Evolutionary conservation across 2,113 vertebrate genomes (phyloP).

Genomic region (Gallinago jamesoni): DNA sequence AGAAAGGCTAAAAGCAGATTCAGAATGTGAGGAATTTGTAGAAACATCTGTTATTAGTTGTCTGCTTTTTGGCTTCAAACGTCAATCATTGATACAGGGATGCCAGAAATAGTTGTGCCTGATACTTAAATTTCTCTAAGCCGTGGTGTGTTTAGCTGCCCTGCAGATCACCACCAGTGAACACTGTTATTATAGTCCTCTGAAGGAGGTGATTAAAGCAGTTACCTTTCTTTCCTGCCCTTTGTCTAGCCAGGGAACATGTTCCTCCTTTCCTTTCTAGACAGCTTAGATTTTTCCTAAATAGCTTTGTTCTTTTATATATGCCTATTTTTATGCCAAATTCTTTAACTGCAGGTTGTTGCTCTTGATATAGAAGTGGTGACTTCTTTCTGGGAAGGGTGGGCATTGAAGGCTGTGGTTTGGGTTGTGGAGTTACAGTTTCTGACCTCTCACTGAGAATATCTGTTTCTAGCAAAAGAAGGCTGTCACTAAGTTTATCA

Average conservation of each 20-base stretch:
- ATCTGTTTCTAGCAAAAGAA: neutral
- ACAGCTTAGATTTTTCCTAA: neutral
- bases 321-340: neutral
- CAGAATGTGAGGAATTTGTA: neutral
- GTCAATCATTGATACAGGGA: accelerated
- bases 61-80: neutral
- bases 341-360: neutral
- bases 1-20: neutral
- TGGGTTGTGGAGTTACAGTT: neutral
- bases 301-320: neutral
- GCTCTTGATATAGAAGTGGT: neutral
- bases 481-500: neutral
- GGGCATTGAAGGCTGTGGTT: neutral
- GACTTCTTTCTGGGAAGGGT: neutral
- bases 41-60: accelerated
- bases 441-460: neutral
- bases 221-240: neutral
- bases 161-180: neutral
- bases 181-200: neutral
- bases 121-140: neutral
- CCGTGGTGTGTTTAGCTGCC: neutral
- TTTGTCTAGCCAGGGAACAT: neutral
- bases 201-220: neutral
- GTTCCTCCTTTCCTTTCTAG: neutral
- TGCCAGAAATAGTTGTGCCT: neutral